Evolutionary conservation across 2,888 invertebrate species (phyloP).

Genomic region (Steromphala cineraria): DNA sequence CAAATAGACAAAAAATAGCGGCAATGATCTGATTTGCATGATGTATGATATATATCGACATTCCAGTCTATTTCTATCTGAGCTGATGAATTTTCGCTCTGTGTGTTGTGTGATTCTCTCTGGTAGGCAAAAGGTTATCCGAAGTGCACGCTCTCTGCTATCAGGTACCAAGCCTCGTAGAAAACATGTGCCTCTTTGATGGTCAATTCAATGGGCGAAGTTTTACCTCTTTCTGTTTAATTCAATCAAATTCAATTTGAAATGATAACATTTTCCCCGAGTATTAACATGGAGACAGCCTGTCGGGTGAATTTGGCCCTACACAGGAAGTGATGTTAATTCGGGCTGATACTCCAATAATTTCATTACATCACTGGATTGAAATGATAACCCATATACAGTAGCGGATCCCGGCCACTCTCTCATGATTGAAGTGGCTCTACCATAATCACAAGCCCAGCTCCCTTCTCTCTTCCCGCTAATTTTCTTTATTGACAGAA

Average conservation of each 20-base stretch:
- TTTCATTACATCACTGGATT: conserved; percentile 19
- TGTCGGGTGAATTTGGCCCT: not conserved
- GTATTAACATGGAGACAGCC: not conserved
- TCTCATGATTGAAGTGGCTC: conserved; percentile 8
- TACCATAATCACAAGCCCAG: conserved; percentile 15
- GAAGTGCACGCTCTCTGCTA: not conserved
- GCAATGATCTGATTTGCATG: conserved; percentile 15
- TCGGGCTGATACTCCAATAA: conserved; percentile 20
- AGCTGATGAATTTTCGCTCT: conserved; percentile 16
- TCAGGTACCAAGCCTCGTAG: not conserved
- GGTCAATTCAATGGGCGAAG: conserved; percentile 1
- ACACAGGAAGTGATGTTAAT: not conserved
- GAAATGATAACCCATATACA: conserved; percentile 23
- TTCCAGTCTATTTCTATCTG: conserved; percentile 3
- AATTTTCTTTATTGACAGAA: conserved; percentile 21
- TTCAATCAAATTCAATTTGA: conserved; percentile 23
- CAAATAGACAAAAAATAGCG: not conserved
- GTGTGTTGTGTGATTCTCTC: not conserved
- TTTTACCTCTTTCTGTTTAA: conserved; percentile 10
- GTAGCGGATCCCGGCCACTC: not conserved
- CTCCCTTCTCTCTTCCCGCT: not conserved
- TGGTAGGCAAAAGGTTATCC: not conserved
- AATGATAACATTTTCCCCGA: conserved; percentile 20
- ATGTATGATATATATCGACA: conserved; percentile 14
- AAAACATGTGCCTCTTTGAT: conserved; percentile 16